phyloP scores from a whole-genome alignment of 2,797 vertebrate genomes.

The Mycteria americana region DNA sequence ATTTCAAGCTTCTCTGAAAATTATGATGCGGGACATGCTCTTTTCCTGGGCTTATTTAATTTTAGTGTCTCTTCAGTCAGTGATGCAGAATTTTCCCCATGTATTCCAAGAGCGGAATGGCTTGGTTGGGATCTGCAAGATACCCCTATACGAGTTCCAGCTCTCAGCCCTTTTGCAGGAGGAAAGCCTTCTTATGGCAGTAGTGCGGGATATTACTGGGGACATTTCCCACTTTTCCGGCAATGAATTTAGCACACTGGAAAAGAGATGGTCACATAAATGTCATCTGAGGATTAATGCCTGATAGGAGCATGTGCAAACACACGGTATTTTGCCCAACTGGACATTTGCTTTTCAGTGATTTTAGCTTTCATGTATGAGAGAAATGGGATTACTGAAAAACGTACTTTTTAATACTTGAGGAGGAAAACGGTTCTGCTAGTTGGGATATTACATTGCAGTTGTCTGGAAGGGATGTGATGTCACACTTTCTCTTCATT shows the following conservation, averaged over 20 bases:
- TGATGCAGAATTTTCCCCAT: neutral
- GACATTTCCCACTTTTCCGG: neutral
- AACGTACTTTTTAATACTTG: neutral
- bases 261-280: neutral
- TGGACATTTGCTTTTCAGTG: neutral
- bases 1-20: neutral
- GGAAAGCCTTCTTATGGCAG: neutral
- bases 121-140: neutral
- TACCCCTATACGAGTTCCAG: neutral
- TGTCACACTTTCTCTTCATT: neutral
- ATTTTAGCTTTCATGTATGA: neutral
- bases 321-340: accelerated
- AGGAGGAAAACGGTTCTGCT: neutral
- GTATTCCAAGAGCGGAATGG: neutral
- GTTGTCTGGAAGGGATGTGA: neutral
- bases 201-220: neutral
- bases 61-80: neutral
- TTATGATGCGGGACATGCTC: neutral
- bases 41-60: neutral
- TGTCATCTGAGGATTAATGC: neutral
- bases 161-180: neutral
- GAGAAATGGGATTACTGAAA: neutral
- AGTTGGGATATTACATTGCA: neutral
- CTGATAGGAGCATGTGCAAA: neutral
- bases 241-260: neutral